phyloP scores from a whole-genome alignment of 2,888 invertebrate species.

The Phyllotreta striolata region DNA sequence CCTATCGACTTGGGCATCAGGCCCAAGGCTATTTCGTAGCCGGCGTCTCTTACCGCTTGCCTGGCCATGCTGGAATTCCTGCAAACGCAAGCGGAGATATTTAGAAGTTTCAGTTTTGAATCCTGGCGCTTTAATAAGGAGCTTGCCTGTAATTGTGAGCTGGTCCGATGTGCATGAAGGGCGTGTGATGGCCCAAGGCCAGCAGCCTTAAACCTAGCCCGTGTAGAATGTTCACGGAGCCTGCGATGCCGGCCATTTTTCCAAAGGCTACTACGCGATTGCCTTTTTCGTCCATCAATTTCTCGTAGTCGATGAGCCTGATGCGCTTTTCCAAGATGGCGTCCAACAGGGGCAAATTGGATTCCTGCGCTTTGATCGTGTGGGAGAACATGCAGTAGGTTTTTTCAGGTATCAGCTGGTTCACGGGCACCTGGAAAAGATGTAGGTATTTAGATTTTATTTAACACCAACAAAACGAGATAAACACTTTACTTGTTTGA shows the following conservation, averaged over 20 bases:
- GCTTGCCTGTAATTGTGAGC: constrained; percentile 88
- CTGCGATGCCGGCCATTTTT: constrained; percentile 97
- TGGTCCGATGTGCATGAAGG: constrained; percentile 98
- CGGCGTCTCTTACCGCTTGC: constrained; percentile 97
- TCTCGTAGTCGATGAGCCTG: constrained; percentile 96
- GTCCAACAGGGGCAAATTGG: constrained; percentile 97
- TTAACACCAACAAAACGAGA: neutral
- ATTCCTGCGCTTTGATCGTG: constrained; percentile 98
- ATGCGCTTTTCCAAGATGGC: constrained; percentile 96
- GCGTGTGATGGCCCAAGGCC: constrained; percentile 98
- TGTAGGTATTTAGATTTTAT: neutral
- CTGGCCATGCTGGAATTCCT: constrained; percentile 97
- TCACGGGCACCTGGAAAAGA: constrained; percentile 75
- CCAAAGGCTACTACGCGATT: constrained; percentile 97
- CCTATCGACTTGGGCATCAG: constrained; percentile 98
- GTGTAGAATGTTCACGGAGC: constrained; percentile 98
- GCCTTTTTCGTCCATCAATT: constrained; percentile 81
- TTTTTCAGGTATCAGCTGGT: constrained; percentile 91
- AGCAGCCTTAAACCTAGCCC: constrained; percentile 92
- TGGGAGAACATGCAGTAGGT: constrained; percentile 99
- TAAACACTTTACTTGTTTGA: constrained; percentile 73
- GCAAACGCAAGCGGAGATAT: neutral
- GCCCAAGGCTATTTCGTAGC: constrained; percentile 94
- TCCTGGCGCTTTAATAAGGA: neutral
- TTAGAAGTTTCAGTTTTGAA: neutral